Evolutionary conservation across 2,888 invertebrate genomes (phyloP).

Genomic region (Girardia tigrina): DNA sequence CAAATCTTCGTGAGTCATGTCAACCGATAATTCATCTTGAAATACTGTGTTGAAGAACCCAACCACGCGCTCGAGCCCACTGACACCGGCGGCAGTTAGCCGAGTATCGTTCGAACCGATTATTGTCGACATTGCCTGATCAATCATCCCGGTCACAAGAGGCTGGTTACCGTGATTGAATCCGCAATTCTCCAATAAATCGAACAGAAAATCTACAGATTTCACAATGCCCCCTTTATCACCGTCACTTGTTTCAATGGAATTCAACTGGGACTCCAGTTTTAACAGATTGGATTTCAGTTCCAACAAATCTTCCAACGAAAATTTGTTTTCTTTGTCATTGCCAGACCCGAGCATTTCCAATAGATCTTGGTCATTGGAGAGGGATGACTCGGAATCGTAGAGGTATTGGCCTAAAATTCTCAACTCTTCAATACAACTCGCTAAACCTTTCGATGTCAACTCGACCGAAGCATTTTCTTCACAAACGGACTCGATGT

Average conservation of each 20-base stretch:
- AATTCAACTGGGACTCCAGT: neutral
- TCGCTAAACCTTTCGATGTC: slow-evolving; percentile 70
- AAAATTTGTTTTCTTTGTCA: no score
- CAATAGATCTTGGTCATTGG: no score
- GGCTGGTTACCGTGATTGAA: neutral
- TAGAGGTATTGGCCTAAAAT: slow-evolving; percentile 50
- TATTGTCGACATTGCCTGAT: no score
- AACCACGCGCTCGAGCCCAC: neutral
- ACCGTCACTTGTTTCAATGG: neutral
- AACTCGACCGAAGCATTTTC: slow-evolving; percentile 62
- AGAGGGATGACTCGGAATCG: no score
- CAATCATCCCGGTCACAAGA: neutral
- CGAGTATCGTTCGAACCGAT: no score
- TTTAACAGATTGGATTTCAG: neutral
- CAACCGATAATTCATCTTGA: neutral
- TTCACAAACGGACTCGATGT: slow-evolving; percentile 82
- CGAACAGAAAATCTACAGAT: neutral
- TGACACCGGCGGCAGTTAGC: neutral
- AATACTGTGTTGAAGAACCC: slow-evolving; percentile 3
- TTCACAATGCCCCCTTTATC: neutral
- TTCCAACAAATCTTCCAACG: no score
- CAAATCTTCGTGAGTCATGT: no score
- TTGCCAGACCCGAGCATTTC: no score
- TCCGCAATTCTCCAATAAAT: neutral
- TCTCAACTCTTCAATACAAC: slow-evolving; percentile 77